These are phyloP conservation scores for Anadara kagoshimensis DNA, from an alignment of 1,140 invertebrate genomes.

Conservation along the genomic window DNA sequence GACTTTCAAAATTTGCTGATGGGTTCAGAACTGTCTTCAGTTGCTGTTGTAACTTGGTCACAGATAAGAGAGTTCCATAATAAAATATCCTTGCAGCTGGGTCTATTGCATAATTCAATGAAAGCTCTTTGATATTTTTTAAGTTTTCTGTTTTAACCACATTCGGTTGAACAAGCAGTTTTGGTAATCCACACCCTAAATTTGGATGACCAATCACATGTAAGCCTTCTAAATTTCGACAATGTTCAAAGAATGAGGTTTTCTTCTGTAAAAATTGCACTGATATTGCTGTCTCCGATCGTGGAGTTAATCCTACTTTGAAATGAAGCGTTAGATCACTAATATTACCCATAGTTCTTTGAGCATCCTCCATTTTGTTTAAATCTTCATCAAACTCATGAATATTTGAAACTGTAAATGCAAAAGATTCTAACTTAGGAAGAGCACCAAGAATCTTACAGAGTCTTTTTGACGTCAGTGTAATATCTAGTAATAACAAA, in stretches of 20 bases:
- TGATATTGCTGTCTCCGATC: conserved; percentile 34
- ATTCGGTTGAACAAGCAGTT: conserved; percentile 40
- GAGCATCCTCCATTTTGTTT: conserved; percentile 19
- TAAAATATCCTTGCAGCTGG: conserved; percentile 63
- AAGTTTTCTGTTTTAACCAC: conserved; percentile 55
- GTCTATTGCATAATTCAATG: conserved; percentile 64
- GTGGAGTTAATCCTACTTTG: conserved; percentile 31
- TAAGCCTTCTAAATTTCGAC: conserved; percentile 23
- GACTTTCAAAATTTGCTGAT: conserved; percentile 50
- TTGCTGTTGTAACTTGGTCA: conserved; percentile 53
- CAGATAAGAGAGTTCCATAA: conserved; percentile 58
- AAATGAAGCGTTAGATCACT: conserved; percentile 43
- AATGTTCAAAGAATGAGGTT: conserved; percentile 40
- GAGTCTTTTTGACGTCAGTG: conserved; percentile 32
- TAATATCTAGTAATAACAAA: conserved; percentile 29
- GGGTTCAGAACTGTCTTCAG: conserved; percentile 61
- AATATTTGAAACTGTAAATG: conserved; percentile 37
- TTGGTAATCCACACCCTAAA: conserved; percentile 36
- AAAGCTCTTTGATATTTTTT: conserved; percentile 53
- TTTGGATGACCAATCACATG: conserved; percentile 43
- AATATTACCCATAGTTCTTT: conserved; percentile 31
- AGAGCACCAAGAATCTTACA: conserved; percentile 36
- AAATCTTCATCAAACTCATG: conserved; percentile 42
- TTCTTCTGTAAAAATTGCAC: conserved; percentile 43
- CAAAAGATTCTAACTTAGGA: conserved; percentile 28